Conservation (phyloP, 2,888 invertebrate species). For the Lasioglossum figueresi region DNA sequence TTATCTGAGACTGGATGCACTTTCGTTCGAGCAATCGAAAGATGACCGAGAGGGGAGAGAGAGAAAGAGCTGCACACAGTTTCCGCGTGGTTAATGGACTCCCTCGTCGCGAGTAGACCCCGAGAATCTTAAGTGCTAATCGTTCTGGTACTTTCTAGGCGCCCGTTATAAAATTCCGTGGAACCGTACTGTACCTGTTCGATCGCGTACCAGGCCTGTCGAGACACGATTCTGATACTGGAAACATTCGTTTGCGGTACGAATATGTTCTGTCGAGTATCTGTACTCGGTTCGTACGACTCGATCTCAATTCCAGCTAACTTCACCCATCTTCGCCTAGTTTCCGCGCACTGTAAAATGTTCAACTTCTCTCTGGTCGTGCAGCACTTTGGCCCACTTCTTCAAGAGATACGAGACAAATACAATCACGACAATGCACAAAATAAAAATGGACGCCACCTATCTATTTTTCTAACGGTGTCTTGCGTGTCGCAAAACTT, state of each 20-base stretch:
- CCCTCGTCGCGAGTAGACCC: conserved; percentile 16
- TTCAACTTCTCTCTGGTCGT: neutral
- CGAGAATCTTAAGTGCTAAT: conserved; percentile 63
- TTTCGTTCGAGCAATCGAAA: conserved; percentile 59
- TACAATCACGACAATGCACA: neutral
- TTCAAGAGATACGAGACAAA: neutral
- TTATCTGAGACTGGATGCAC: conserved; percentile 71
- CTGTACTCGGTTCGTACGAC: neutral
- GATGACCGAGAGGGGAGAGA: neutral
- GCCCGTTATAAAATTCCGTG: conserved; percentile 4
- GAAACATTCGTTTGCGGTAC: neutral
- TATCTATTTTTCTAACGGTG: too few relatives aligned
- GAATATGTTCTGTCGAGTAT: neutral
- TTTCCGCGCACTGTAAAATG: neutral
- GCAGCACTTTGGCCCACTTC: neutral
- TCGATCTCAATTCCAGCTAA: neutral
- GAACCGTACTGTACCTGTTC: neutral
- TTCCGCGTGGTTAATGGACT: conserved; percentile 43
- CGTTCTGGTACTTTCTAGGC: conserved; percentile 21
- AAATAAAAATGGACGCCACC: neutral
- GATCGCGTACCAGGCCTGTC: neutral
- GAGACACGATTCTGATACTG: neutral
- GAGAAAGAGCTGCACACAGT: conserved; percentile 1
- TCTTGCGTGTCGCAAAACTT: too few relatives aligned
- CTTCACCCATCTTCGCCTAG: neutral